phyloP scores from a whole-genome alignment of 2,888 invertebrate genomes.

The Clitarchus hookeri region DNA sequence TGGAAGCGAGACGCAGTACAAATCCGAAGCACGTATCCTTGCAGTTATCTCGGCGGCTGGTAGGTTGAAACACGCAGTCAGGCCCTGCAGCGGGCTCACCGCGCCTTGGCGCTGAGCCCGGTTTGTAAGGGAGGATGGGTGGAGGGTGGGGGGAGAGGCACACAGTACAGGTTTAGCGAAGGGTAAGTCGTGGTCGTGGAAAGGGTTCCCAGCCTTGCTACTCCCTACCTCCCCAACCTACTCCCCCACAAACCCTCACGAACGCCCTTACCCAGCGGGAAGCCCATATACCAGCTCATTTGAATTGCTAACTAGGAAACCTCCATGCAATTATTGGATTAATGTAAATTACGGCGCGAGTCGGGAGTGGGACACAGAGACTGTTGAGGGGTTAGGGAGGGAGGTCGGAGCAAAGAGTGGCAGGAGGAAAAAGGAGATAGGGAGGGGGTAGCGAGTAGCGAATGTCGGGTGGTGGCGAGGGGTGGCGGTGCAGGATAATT shows the following conservation, averaged over 20 bases:
- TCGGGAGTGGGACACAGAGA: conserved; percentile 51
- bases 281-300: conserved; percentile 75
- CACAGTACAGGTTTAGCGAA: too few species aligned
- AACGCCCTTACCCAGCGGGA: neutral
- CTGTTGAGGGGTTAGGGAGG: conserved; percentile 20
- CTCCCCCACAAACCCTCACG: neutral
- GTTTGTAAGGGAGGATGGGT: too few species aligned
- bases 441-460: conserved; percentile 34
- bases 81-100: too few species aligned
- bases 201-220: too few species aligned
- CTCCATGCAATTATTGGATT: conserved; percentile 93
- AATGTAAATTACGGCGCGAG: conserved; percentile 84
- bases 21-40: too few species aligned
- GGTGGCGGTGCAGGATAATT: conserved; percentile 76
- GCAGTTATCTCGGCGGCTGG: too few species aligned
- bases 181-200: too few species aligned
- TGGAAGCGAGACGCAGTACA: too few species aligned
- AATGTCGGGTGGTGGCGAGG: conserved; percentile 38
- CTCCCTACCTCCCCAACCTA: too few species aligned
- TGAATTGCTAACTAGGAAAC: conserved; percentile 92
- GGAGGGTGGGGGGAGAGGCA: too few species aligned
- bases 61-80: too few species aligned
- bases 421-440: conserved; percentile 42
- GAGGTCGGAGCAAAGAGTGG: conserved; percentile 50
- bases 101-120: too few species aligned